Percentiles rank a stretch among this genome's conserved stretches.
Evolutionary conservation across 2,113 vertebrate genomes (phyloP).

Genomic region (Himantopus leucocephalus): DNA sequence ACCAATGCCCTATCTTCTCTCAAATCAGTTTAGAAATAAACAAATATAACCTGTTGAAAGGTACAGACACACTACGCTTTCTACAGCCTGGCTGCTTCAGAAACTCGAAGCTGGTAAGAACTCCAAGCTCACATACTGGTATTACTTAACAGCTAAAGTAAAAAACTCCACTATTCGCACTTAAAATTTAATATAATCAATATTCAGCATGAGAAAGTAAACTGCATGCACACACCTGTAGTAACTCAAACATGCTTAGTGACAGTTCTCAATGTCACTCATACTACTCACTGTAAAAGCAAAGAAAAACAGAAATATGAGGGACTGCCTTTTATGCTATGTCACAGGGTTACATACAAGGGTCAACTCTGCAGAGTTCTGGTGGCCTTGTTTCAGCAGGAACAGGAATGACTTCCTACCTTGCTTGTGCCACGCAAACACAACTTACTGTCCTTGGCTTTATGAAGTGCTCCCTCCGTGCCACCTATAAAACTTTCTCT

Average conservation of each 20-base stretch:
- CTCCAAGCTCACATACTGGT: background rate
- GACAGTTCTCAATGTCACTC: background rate
- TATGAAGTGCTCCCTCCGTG: background rate
- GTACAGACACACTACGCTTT: background rate
- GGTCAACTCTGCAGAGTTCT: background rate
- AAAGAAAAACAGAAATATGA: background rate
- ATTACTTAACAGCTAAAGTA: background rate
- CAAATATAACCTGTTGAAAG: background rate
- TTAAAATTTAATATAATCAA: background rate
- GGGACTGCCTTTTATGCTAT: background rate
- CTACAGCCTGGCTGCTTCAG: background rate
- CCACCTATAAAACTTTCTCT: background rate
- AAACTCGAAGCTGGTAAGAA: background rate
- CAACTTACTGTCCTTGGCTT: background rate
- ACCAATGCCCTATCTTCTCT: background rate
- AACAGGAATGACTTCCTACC: background rate
- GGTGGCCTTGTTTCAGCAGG: background rate
- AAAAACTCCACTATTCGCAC: background rate
- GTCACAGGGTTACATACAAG: background rate
- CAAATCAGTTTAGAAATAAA: background rate
- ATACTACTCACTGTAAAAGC: background rate
- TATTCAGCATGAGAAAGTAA: background rate
- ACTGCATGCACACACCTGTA: fast-evolving
- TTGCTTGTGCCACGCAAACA: background rate
- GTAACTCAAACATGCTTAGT: background rate